A percentile compares a stretch with the other conserved stretches of the same genome.
phyloP scores from a whole-genome alignment of 2,888 invertebrate species.

The Nemurella pictetii region DNA sequence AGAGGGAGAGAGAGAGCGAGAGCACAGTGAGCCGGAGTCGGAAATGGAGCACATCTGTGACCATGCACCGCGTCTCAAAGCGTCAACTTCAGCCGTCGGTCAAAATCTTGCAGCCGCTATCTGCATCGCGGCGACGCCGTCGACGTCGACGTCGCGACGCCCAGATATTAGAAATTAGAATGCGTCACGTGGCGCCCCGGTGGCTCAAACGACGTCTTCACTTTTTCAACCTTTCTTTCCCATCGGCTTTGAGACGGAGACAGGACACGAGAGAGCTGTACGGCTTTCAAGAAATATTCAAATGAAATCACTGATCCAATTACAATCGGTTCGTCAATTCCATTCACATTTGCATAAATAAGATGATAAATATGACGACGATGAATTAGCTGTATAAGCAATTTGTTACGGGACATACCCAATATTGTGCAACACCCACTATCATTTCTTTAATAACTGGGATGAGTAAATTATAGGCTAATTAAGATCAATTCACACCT shows the following conservation, averaged over 20 bases:
- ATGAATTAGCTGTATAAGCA: background rate
- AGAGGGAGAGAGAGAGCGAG: background rate
- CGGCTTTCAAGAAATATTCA: background rate
- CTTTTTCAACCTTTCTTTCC: background rate
- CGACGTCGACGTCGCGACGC: background rate
- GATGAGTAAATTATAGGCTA: background rate
- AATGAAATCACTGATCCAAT: background rate
- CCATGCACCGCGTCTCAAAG: constrained; percentile 8
- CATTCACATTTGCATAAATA: background rate
- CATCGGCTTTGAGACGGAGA: background rate
- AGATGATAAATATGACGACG: background rate
- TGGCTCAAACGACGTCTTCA: background rate
- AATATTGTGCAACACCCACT: background rate
- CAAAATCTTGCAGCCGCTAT: background rate
- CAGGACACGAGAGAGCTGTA: background rate
- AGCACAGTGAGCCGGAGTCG: too few species aligned
- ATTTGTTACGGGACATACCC: background rate
- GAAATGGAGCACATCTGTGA: constrained; percentile 13
- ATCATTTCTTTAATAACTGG: background rate
- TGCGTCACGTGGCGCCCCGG: background rate
- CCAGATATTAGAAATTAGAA: background rate
- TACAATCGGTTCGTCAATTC: background rate
- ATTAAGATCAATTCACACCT: background rate
- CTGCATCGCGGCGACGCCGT: background rate
- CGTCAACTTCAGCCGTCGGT: background rate